Percentiles rank a stretch among this genome's conserved stretches.
phyloP scores from a whole-genome alignment of 2,888 invertebrate genomes.

The Melinaea marsaeus region DNA sequence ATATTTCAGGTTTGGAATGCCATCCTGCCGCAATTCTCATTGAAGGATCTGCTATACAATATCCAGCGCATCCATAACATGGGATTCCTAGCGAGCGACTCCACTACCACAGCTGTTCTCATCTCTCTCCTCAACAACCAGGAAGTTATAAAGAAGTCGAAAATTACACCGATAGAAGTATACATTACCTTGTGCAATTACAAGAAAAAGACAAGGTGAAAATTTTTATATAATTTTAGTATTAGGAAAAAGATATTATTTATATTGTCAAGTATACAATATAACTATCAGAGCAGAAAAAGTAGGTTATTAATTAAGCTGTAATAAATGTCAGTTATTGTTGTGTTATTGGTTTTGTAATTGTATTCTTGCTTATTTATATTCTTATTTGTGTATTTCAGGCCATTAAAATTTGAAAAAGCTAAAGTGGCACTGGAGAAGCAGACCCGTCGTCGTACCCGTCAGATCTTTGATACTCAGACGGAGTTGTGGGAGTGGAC shows the following conservation, averaged over 20 bases:
- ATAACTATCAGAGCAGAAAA: constrained; percentile 18
- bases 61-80: constrained; percentile 81
- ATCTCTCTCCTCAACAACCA: constrained; percentile 71
- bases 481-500: constrained; percentile 66
- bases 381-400: constrained; percentile 9
- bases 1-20: constrained; percentile 79
- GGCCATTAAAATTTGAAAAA: constrained; percentile 62
- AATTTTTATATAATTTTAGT: too few species aligned
- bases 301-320: constrained; percentile 14
- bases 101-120: constrained; percentile 71
- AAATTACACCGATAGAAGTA: constrained; percentile 71
- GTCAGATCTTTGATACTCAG: constrained; percentile 56
- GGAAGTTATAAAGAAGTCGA: constrained; percentile 63
- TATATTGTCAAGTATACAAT: neutral
- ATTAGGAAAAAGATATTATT: neutral
- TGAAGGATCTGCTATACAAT: constrained; percentile 71
- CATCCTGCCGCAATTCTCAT: constrained; percentile 73
- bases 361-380: constrained; percentile 5
- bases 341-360: neutral
- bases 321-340: too few species aligned
- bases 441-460: constrained; percentile 57
- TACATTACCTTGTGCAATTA: constrained; percentile 79
- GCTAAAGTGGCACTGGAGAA: constrained; percentile 55
- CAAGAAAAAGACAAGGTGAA: constrained; percentile 79
- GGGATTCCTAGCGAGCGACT: constrained; percentile 75